Evolutionary conservation across 2,113 vertebrate genomes (phyloP), one percentile per base, ranked within the genome.

Genomic region (Dipodomys stephensi): DNA sequence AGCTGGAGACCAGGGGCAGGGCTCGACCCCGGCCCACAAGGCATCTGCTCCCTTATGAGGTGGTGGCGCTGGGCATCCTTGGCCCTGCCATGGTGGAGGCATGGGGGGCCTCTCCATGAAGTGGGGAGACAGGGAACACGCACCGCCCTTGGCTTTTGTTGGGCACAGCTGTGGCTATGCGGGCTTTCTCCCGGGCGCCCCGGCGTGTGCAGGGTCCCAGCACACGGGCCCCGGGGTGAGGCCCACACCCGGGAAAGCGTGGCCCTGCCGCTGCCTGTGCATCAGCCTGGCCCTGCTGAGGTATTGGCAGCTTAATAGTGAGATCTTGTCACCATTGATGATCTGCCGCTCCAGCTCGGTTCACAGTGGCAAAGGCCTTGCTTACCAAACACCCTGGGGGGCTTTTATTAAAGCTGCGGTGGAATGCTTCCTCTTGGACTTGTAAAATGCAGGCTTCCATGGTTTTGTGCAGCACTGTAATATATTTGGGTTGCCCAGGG

Each of bases 231-330:
- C 25, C 10, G 65, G 11, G 65, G 11, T 28, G 23, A 27, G 65
- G 65, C 23, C 25, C 65, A 25, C 65, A 11, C 28, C 25, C 65
- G 28, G 25, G 65, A 7, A 22, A 27, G 25, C 23, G 23, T 28
- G 25, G 65, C 65, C 25, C 23, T 67, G 65, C 25, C 65, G 4
- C 6, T 32, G 88, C 10, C 80, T 13, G 92, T 74, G 72, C 78
- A 62, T 95, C 97, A 96, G 93, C 67, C 4, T 60, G 1, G n/a
- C 88, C 95, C 95, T 39, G 62, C 94, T 62, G 15, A 92, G 97
- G 57, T 98, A 98, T 98, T 84, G 97, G 96, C 98, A 97, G 96
- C 85, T 98, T 94, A 96, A 98, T 98, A 97, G 98, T 97, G 97
- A 97, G 96, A 74, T 80, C 95, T 95, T 90, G 6, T 89, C 72